Evolutionary conservation across 1,140 invertebrate species (phyloP), one percentile per base, ranked within the genome.

Genomic region (Odontomachus brunneus): DNA sequence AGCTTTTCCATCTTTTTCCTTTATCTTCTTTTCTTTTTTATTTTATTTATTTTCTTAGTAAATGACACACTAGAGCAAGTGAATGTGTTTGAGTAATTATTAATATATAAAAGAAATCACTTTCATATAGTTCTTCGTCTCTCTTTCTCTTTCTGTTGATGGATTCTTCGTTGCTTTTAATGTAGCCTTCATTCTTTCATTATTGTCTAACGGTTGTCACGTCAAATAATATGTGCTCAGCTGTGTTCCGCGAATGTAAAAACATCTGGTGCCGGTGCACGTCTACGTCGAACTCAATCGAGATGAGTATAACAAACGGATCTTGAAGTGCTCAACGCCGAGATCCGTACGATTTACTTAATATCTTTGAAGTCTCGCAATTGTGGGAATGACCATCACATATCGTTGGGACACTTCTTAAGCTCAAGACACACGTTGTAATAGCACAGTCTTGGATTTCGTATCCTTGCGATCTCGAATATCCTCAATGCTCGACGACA

Each of bases 171-270:
- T 71, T 80, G 65, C 75, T 22, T 71, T 71, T 14, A 44, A 14
- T 7, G 11, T 48, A 80, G 14, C 33, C 22, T 69, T 78, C 69
- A 19, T 57, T 78, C 7, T 14, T 67, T 11, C 5, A 33, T 78
- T 78, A 80, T 80, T 69, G 51, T 78, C 75, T 78, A 49, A 78
- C 17, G 26, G 1, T 44, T 66, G 15, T 78, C 22, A 38, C 15
- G 14, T 78, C 7, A 80, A 80, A 59, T 69, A 69, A 69, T 57
- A 57, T 57, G 2, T 71, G 17, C 17, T 71, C 3, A 71, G 69
- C 24, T 71, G 7, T 78, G 15, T 19, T 66, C 69, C 49, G 33
- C 51, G 38, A 80, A 71, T 80, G 19, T 80, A 71, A 48, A 57
- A 76, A 80, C 26, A 14, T 51, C 11, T 63, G 48, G n/a, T n/a